A percentile compares a stretch with the other conserved stretches of the same genome.
phyloP scores from a whole-genome alignment of 2,113 vertebrate species.

The Tetraodon nigroviridis region DNA sequence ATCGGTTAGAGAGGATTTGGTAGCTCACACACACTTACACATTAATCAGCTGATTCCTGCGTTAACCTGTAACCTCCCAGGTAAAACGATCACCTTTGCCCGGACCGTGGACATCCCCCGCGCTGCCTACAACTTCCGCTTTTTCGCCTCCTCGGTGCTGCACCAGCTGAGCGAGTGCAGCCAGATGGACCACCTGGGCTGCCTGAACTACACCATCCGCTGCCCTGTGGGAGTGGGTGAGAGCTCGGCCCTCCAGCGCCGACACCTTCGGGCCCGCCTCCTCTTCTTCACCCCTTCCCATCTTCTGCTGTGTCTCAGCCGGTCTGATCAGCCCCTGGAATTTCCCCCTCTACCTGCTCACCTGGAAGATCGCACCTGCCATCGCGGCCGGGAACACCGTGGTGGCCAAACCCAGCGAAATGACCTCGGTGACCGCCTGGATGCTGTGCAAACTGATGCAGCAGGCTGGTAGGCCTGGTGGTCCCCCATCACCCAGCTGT shows the following conservation, averaged over 20 bases:
- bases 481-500: not conserved
- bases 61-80: slow-evolving; percentile 60
- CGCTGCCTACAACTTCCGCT: slow-evolving; percentile 85
- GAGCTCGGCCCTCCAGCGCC: slow-evolving; percentile 22
- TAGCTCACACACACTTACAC: not conserved
- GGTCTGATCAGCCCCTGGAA: slow-evolving; percentile 98
- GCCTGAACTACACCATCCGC: slow-evolving; percentile 87
- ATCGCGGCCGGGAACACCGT: slow-evolving; percentile 90
- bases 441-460: slow-evolving; percentile 92
- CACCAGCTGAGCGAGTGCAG: slow-evolving; percentile 87
- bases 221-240: slow-evolving; percentile 88
- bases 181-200: slow-evolving; percentile 80
- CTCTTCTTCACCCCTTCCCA: not conserved
- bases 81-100: slow-evolving; percentile 85
- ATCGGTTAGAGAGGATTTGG: too few species aligned
- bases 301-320: slow-evolving; percentile 72
- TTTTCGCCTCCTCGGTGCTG: slow-evolving; percentile 88
- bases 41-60: not conserved
- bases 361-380: slow-evolving; percentile 96
- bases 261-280: not conserved
- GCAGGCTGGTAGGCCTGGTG: slow-evolving; percentile 79
- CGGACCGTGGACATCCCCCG: slow-evolving; percentile 88
- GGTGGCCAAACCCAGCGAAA: slow-evolving; percentile 95
- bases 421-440: slow-evolving; percentile 96
- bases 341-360: slow-evolving; percentile 89